These are phyloP conservation scores for Callorhinus ursinus DNA, from an alignment of 2,113 vertebrate genomes.

Conservation along the genomic window DNA sequence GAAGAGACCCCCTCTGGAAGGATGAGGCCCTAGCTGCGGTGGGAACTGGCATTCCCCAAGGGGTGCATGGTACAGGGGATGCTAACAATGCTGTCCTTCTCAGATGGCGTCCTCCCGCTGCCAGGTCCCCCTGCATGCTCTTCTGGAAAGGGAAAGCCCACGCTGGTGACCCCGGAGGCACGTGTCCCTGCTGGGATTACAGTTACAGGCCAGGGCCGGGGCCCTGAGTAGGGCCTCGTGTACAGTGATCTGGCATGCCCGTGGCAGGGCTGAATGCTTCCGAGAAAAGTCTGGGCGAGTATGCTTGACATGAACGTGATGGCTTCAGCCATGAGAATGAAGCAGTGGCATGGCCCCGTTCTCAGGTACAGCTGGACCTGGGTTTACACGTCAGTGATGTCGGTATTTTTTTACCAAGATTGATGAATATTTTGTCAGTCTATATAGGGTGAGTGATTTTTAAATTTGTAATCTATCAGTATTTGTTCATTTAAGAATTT, in stretches of 20 bases:
- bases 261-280: neutral
- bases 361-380: neutral
- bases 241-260: neutral
- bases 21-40: neutral
- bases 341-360: neutral
- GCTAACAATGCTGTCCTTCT: neutral
- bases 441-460: neutral
- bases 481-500: conserved; percentile 64
- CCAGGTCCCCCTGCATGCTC: neutral
- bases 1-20: neutral
- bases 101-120: neutral
- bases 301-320: rapidly evolving
- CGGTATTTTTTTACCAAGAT: neutral
- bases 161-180: neutral
- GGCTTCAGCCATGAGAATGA: neutral
- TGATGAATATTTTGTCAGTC: conserved; percentile 11
- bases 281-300: neutral
- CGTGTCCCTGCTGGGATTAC: neutral
- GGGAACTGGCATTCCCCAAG: neutral
- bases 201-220: too few relatives aligned
- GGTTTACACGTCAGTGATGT: neutral
- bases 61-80: neutral
- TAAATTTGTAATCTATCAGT: conserved; percentile 31
- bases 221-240: neutral
- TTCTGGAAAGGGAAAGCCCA: neutral